phyloP scores from a whole-genome alignment of 2,113 vertebrate genomes.

The Callithrix jacchus region DNA sequence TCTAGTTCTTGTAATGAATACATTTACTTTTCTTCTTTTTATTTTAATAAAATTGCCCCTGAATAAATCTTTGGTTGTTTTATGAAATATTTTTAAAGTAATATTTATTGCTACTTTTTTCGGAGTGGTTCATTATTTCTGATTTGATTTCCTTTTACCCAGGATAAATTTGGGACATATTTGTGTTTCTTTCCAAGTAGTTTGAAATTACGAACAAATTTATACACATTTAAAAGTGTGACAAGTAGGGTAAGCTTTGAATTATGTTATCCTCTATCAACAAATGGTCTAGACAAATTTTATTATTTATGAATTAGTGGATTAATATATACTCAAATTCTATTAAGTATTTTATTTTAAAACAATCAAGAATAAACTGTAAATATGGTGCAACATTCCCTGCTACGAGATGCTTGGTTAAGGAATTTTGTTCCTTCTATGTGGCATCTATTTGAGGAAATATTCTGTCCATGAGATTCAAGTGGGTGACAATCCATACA shows the following conservation, averaged over 20 bases:
- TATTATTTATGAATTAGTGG: background rate
- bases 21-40: background rate
- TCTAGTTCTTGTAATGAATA: background rate
- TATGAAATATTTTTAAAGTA: background rate
- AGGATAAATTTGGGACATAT: conserved; percentile 1
- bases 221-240: background rate
- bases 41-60: background rate
- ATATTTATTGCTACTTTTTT: background rate
- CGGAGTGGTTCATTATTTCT: background rate
- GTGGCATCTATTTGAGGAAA: background rate
- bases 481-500: background rate
- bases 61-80: background rate
- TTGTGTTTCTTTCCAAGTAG: background rate
- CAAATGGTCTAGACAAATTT: background rate
- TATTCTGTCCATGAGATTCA: background rate
- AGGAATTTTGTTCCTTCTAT: background rate
- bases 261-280: background rate
- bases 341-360: background rate
- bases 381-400: background rate
- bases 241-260: background rate
- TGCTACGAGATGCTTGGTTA: background rate
- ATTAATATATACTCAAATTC: background rate
- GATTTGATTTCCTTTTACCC: background rate
- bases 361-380: background rate
- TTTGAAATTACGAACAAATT: background rate